These are phyloP conservation scores for Ctenopoma multispine DNA, from an alignment of 2,797 vertebrate species.

Conservation along the genomic window DNA sequence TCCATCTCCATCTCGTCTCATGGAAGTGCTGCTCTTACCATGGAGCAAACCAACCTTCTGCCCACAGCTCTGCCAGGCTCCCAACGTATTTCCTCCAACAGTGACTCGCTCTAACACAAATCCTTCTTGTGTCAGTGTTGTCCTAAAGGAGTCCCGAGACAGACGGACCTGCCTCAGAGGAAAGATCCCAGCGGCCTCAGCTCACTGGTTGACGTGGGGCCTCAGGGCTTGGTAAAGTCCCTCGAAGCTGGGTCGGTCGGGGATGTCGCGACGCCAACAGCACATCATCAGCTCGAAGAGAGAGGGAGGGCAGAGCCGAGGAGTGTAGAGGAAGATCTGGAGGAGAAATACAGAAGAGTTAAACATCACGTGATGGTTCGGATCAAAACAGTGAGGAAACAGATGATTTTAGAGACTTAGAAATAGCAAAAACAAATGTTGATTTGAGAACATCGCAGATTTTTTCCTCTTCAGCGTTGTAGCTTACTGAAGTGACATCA, in stretches of 20 bases:
- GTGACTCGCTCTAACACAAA: neutral
- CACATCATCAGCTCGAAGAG: conserved; percentile 90
- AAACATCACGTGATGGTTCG: too few species aligned
- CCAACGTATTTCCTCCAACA: conserved; percentile 8
- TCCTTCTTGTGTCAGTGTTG: conserved; percentile 28
- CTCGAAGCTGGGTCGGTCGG: conserved; percentile 86
- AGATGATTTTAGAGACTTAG: too few species aligned
- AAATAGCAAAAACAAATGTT: too few species aligned
- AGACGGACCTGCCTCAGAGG: neutral
- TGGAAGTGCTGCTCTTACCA: conserved; percentile 12
- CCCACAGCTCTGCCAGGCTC: conserved; percentile 7
- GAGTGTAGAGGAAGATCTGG: conserved; percentile 87
- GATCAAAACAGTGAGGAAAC: too few species aligned
- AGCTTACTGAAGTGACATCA: too few species aligned
- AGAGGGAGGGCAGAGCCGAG: conserved; percentile 86
- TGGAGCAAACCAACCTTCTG: conserved; percentile 24
- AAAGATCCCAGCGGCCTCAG: conserved; percentile 3
- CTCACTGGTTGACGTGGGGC: conserved; percentile 85
- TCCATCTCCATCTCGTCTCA: conserved; percentile 18
- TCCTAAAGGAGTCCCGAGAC: conserved; percentile 32
- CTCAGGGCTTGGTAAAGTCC: conserved; percentile 87
- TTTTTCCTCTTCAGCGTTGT: too few species aligned
- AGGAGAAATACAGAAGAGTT: neutral
- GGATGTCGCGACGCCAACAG: conserved; percentile 88
- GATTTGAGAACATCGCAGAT: too few species aligned